Evolutionary conservation across 2,888 invertebrate genomes (phyloP).

Genomic region (Craniophora ligustri): DNA sequence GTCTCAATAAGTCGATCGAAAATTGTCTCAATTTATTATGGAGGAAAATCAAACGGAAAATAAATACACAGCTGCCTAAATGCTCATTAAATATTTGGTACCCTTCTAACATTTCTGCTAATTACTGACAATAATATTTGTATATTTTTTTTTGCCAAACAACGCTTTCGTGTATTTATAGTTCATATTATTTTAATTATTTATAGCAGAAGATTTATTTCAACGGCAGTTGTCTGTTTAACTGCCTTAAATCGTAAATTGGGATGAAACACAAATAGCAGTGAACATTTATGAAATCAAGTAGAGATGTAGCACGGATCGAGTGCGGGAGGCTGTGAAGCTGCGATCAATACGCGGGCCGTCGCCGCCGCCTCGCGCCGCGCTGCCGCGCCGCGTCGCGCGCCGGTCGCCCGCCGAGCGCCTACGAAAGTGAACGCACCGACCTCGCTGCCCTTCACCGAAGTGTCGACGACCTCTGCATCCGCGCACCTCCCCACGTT

Average conservation of each 20-base stretch:
- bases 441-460: constrained; percentile 86
- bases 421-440: constrained; percentile 85
- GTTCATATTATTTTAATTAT: too few species aligned
- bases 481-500: constrained; percentile 60
- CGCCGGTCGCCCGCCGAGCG: constrained; percentile 64
- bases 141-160: too few species aligned
- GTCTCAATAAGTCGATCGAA: too few species aligned
- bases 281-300: constrained; percentile 57
- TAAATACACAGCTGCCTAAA: too few species aligned
- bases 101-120: too few species aligned
- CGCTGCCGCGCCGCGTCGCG: constrained; percentile 59
- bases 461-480: constrained; percentile 83
- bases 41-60: too few species aligned
- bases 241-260: not conserved
- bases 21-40: too few species aligned
- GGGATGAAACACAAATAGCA: constrained; percentile 36
- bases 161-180: too few species aligned
- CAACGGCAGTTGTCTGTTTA: not conserved
- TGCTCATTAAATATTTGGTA: too few species aligned
- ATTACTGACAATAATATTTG: not conserved
- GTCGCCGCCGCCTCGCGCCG: constrained; percentile 61
- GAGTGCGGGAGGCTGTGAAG: constrained; percentile 75
- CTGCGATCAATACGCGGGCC: constrained; percentile 81
- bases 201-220: not conserved
- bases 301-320: constrained; percentile 55